phyloP scores from a whole-genome alignment of 2,888 invertebrate genomes.

The Drosophila koepferae region DNA sequence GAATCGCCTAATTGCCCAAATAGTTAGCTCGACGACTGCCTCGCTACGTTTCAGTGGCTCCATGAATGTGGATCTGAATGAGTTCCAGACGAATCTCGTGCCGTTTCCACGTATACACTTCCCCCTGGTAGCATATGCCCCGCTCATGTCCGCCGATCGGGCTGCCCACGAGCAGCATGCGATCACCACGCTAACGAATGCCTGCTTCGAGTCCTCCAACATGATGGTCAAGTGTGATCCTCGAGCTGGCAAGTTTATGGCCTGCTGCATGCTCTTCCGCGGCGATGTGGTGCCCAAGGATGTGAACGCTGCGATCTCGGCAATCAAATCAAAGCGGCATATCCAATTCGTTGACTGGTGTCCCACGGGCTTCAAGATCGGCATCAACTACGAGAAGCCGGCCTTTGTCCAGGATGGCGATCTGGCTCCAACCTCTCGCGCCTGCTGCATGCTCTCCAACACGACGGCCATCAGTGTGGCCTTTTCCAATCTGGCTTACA shows the following conservation, averaged over 20 bases:
- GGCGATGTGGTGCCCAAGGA: constrained; percentile 97
- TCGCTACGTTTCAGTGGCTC: constrained; percentile 95
- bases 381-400: constrained; percentile 94
- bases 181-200: constrained; percentile 92
- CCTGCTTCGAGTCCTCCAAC: constrained; percentile 94
- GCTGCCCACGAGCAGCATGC: constrained; percentile 82
- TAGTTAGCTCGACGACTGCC: constrained; percentile 94
- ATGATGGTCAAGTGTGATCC: constrained; percentile 97
- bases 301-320: constrained; percentile 93
- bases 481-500: constrained; percentile 95
- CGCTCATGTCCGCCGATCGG: constrained; percentile 77
- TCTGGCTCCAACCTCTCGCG: constrained; percentile 92
- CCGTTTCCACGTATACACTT: constrained; percentile 96
- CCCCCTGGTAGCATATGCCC: constrained; percentile 84
- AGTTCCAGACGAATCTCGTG: constrained; percentile 96
- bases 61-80: constrained; percentile 94
- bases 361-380: constrained; percentile 96
- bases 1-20: constrained; percentile 90
- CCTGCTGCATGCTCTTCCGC: constrained; percentile 93
- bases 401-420: constrained; percentile 91
- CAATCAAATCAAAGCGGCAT: constrained; percentile 90
- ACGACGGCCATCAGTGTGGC: constrained; percentile 96
- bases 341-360: constrained; percentile 98
- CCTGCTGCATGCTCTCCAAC: constrained; percentile 95
- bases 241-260: constrained; percentile 94